Conservation (phyloP, 2,113 vertebrate genomes). For the Lamprologus speciosus region DNA sequence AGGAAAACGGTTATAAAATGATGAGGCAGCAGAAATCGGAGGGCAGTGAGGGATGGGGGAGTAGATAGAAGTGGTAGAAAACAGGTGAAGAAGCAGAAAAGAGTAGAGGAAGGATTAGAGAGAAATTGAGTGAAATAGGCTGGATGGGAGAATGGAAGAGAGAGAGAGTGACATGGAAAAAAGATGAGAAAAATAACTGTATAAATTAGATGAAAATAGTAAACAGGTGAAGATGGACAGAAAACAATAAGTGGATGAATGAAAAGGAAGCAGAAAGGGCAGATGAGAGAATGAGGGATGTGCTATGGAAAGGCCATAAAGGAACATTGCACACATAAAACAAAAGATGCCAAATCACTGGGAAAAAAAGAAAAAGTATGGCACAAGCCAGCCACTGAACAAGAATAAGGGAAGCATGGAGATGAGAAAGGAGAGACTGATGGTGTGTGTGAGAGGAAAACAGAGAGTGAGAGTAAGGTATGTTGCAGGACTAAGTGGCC, state of each 20-base stretch:
- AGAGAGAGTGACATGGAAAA: background rate
- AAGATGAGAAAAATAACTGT: background rate
- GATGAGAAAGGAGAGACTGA: background rate
- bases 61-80: constrained; percentile 17
- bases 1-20: constrained; percentile 5
- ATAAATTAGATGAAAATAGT: background rate
- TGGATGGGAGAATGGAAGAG: background rate
- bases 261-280: background rate
- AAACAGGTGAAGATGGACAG: background rate
- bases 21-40: constrained; percentile 29
- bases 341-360: background rate
- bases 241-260: background rate
- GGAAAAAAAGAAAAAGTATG: background rate
- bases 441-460: background rate
- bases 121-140: background rate
- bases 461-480: constrained; percentile 11
- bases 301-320: background rate
- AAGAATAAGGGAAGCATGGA: background rate
- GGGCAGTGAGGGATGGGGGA: background rate
- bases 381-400: background rate
- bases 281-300: background rate
- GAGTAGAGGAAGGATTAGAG: background rate
- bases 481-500: constrained; percentile 63
- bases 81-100: constrained; percentile 33
- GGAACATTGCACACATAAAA: background rate